Evolutionary conservation across 1,140 invertebrate species (phyloP), one percentile per base, ranked within the genome.

Genomic region (Copidosoma floridanum): DNA sequence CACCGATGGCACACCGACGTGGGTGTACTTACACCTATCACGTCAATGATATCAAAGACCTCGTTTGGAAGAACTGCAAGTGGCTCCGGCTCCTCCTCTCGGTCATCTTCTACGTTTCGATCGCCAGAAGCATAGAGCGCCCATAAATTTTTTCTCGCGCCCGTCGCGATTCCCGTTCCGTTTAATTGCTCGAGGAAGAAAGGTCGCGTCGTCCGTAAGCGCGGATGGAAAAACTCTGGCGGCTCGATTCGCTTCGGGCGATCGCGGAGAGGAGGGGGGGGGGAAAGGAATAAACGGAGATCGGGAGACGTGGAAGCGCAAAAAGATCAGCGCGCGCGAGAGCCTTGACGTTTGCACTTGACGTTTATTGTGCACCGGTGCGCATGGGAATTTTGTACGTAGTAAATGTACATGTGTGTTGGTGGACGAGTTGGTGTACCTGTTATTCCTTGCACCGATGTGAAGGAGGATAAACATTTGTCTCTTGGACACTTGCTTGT

Each of bases 401-500:
- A n/a, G n/a, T n/a, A n/a, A n/a, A n/a, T n/a, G n/a, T n/a, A n/a
- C n/a, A n/a, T n/a, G n/a, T n/a, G n/a, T n/a, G n/a, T n/a, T n/a
- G n/a, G n/a, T n/a, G n/a, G n/a, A n/a, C n/a, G n/a, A n/a, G n/a
- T n/a, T n/a, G n/a, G n/a, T n/a, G n/a, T n/a, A n/a, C n/a, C n/a
- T n/a, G n/a, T n/a, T n/a, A n/a, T n/a, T n/a, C n/a, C n/a, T n/a
- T n/a, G n/a, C n/a, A n/a, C n/a, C n/a, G n/a, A 63, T 48, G 56
- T 55, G 57, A 52, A 56, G 50, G 53, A 63, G 57, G 56, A 64
- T 26, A 56, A 29, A 46, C 56, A 68, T 65, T 59, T 57, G 57
- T 67, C 65, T 65, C 65, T 55, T 23, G 62, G 65, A 67, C 61
- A 67, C 59, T 58, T 63, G 64, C 60, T 59, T 61, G 64, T n/a